phyloP scores from a whole-genome alignment of 2,888 invertebrate species.

The Thera britannica region DNA sequence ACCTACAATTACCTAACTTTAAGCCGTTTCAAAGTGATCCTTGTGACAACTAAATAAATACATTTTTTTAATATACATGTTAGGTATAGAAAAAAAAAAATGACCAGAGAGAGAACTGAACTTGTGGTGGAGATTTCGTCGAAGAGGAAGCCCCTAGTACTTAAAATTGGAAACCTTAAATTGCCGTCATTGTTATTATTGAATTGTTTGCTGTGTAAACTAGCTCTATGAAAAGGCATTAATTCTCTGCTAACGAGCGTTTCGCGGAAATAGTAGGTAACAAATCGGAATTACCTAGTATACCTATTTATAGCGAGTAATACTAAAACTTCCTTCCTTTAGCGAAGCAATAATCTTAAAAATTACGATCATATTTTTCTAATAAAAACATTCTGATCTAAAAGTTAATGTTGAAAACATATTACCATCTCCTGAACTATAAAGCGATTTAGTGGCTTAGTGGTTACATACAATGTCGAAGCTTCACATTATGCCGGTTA shows the following conservation, averaged over 20 bases:
- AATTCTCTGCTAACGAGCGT: conserved; percentile 3
- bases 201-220: neutral
- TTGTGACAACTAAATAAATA: too few species aligned
- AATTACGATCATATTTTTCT: too few species aligned
- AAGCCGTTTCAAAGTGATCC: too few species aligned
- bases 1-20: too few species aligned
- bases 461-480: conserved; percentile 61
- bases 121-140: too few species aligned
- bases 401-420: neutral
- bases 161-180: too few species aligned
- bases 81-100: too few species aligned
- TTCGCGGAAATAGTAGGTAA: conserved; percentile 4
- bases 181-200: neutral
- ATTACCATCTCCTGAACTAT: neutral
- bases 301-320: neutral
- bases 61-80: too few species aligned
- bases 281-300: conserved; percentile 1
- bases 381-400: neutral
- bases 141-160: too few species aligned
- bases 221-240: conserved; percentile 2
- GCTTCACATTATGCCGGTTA: conserved; percentile 76
- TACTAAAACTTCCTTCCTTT: neutral
- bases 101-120: too few species aligned
- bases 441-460: conserved; percentile 63
- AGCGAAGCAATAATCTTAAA: neutral